Conservation (phyloP, 2,888 invertebrate genomes). For the Drosophila mettleri region DNA sequence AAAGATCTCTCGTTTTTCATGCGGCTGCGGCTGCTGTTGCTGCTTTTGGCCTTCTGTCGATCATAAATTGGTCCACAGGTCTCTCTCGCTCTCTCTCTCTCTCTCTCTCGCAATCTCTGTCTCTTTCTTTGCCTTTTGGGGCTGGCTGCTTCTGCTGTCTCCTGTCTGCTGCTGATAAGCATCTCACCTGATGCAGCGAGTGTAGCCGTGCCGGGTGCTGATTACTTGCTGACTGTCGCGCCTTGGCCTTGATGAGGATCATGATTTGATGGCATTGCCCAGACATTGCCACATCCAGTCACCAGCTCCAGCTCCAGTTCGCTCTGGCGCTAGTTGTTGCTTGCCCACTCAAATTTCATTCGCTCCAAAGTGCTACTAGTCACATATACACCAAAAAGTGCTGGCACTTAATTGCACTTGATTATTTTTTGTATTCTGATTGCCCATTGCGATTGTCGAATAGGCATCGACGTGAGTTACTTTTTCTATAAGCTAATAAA, state of each 20-base stretch:
- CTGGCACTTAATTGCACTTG: constrained; percentile 48
- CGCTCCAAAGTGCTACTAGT: constrained; percentile 62
- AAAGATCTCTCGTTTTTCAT: constrained; percentile 21
- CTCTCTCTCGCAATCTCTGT: neutral
- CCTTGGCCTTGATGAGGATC: constrained; percentile 71
- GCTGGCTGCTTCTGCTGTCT: constrained; percentile 41
- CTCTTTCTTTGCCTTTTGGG: constrained; percentile 13
- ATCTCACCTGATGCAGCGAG: constrained; percentile 49
- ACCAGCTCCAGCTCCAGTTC: constrained; percentile 10
- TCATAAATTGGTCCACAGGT: constrained; percentile 74
- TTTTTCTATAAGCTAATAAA: neutral
- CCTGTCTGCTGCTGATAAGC: constrained; percentile 68
- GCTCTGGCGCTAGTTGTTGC: constrained; percentile 41
- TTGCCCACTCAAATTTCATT: constrained; percentile 68
- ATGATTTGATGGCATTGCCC: constrained; percentile 59
- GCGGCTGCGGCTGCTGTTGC: constrained; percentile 34
- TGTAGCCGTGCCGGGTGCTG: constrained; percentile 54
- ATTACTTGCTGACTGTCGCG: constrained; percentile 68
- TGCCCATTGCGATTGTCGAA: constrained; percentile 36
- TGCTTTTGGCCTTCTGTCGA: constrained; percentile 67
- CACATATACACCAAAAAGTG: constrained; percentile 46
- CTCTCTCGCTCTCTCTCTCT: constrained; percentile 3
- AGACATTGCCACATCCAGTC: constrained; percentile 11
- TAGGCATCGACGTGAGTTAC: neutral
- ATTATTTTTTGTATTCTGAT: constrained; percentile 56